These are phyloP conservation scores for Drosophila demipolita DNA, from an alignment of 2,888 invertebrate species.

Conservation along the genomic window DNA sequence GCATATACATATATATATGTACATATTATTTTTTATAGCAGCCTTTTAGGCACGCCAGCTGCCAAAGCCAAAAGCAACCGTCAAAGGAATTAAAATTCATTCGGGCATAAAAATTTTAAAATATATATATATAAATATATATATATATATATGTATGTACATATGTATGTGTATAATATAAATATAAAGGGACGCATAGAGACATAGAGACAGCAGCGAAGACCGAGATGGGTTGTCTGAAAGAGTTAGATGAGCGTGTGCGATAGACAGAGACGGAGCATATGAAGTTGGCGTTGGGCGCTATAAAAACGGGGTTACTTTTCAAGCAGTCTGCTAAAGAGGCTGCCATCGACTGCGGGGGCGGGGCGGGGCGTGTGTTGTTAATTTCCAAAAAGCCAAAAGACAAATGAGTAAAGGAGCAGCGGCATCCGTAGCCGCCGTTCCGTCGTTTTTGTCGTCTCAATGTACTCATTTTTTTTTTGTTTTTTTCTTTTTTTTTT, in stretches of 20 bases:
- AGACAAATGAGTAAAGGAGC: conserved; percentile 78
- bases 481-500: conserved; percentile 7
- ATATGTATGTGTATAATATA: conserved; percentile 43
- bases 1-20: conserved; percentile 10
- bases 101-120: conserved; percentile 85
- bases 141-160: conserved; percentile 48
- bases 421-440: conserved; percentile 40
- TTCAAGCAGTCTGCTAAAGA: conserved; percentile 54
- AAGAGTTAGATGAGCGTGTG: conserved; percentile 1
- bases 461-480: conserved; percentile 52
- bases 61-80: conserved; percentile 77
- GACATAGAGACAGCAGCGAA: conserved; percentile 41
- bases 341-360: conserved; percentile 16
- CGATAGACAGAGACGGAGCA: conserved; percentile 10
- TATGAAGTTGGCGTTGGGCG: conserved; percentile 38
- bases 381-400: conserved; percentile 79
- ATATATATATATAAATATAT: conserved; percentile 68
- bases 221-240: background rate
- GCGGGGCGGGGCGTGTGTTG: conserved; percentile 57
- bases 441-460: conserved; percentile 53
- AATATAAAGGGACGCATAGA: conserved; percentile 36
- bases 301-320: conserved; percentile 77
- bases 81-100: conserved; percentile 85
- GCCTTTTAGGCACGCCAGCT: conserved; percentile 76
- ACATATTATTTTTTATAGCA: conserved; percentile 48